Base-by-base conservation (phyloP, 2,888 invertebrate species). In the Prenolepis imparis region DNA sequence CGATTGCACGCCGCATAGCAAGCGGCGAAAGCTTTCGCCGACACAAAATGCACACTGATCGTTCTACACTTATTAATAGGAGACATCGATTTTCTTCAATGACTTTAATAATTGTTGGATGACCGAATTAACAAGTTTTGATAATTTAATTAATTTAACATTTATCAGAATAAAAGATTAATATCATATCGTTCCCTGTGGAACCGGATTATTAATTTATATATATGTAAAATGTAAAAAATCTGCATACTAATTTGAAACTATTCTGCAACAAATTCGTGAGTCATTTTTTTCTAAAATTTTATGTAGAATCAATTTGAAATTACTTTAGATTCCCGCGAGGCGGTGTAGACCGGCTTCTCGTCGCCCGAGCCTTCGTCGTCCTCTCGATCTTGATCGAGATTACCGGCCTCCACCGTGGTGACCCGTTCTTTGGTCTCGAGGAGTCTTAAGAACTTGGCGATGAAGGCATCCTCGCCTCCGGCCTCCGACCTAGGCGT, bases 401-500 rank as follows among this genome's bases (percentile, higher is more conserved):
- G 68, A 9, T 86, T 75, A 21, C 75, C 67, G n/a, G 78, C 41
- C 48, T 85, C 82, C 24, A 70, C n/a, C 15, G 24, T 4, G 24
- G 24, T 18, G 32, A 12, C 84, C 12, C 85, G 86, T 55, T 89
- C 84, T 48, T 86, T 86, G 61, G 84, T 82, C 36, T 67, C 90
- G 3, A 91, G 84, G 24, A 91, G 88, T n/a, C 84, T 87, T 89
- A 88, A 91, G n/a, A 92, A 74, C 84, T 91, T 91, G 32, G 92
- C 88, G 0, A 88, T 88, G 5, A 89, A 89, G 18, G 86, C 3
- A 15, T 55, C 84, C 3, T 91, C 89, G 32, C 15, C 3, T 28
- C 28, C 86, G n/a, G 82, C 80, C 44, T 95, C 95, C 93, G 77
- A 67, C 6, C 6, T 48, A 18, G 48, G n/a, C 48, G 48, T n/a